Evolutionary conservation across 2,888 invertebrate genomes (phyloP).

Genomic region (Nemurella pictetii): DNA sequence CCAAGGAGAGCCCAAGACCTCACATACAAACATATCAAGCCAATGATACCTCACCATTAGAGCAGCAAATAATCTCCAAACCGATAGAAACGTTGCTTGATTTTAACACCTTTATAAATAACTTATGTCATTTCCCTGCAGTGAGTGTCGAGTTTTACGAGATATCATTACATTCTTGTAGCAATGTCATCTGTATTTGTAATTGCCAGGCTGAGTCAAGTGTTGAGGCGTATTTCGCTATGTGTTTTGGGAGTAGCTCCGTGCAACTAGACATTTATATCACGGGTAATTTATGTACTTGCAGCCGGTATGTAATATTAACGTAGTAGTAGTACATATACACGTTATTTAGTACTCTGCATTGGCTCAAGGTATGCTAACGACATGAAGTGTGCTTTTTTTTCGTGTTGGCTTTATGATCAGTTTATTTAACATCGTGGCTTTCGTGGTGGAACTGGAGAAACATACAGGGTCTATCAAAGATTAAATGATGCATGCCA

Average conservation of each 20-base stretch:
- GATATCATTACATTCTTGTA: constrained; percentile 9
- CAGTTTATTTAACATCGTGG: background rate
- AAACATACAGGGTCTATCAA: background rate
- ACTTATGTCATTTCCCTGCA: background rate
- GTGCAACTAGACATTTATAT: constrained; percentile 8
- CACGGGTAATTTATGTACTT: constrained; percentile 21
- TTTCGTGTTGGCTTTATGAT: background rate
- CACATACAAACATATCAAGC: too few species aligned
- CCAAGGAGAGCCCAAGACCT: too few species aligned
- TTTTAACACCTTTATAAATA: background rate
- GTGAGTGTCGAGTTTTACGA: background rate
- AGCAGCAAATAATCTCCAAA: background rate
- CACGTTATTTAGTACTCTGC: constrained; percentile 13
- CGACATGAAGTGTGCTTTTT: background rate
- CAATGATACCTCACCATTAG: too few species aligned
- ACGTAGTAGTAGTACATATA: background rate
- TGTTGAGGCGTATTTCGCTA: background rate
- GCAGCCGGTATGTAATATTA: constrained; percentile 15
- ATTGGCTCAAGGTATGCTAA: constrained; percentile 2
- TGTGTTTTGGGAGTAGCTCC: constrained; percentile 10
- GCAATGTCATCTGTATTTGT: constrained; percentile 1
- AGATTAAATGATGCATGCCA: background rate
- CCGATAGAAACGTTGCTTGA: background rate
- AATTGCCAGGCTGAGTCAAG: constrained; percentile 24
- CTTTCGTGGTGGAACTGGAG: background rate